Percentiles rank a stretch among this genome's conserved stretches.
Conservation (phyloP, 92 coral and sea anemone genomes). For the Parazoanthus darwini region DNA sequence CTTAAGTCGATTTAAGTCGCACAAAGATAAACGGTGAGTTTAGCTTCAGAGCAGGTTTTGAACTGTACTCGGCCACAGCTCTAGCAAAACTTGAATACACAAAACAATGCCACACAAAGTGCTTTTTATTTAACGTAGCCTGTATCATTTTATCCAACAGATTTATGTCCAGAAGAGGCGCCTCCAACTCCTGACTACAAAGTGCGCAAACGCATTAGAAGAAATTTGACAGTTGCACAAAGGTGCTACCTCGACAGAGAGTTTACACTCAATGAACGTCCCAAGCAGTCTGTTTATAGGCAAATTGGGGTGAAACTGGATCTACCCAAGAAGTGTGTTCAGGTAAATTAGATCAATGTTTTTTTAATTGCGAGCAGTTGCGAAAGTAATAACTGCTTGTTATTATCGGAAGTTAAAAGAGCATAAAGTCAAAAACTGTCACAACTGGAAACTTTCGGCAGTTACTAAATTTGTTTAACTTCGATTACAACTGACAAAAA, state of each 20-base stretch:
- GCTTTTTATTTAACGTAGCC: not conserved
- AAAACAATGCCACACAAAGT: not conserved
- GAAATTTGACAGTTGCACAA: not conserved
- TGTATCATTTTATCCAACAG: not conserved
- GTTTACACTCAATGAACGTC: not conserved
- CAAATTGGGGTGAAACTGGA: not conserved
- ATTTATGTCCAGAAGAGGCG: not conserved
- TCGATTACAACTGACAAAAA: no score
- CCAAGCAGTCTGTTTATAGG: not conserved
- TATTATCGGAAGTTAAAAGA: not conserved
- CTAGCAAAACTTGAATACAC: no score
- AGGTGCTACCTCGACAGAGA: not conserved
- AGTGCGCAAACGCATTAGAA: not conserved
- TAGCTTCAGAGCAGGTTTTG: no score
- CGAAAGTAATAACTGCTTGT: not conserved
- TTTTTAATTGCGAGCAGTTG: not conserved
- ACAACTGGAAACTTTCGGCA: no score
- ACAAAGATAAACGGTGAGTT: no score
- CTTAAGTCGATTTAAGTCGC: no score
- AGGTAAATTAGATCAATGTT: not conserved
- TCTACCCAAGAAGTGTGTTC: not conserved
- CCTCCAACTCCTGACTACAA: slow-evolving; percentile 7
- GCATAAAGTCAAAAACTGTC: not conserved
- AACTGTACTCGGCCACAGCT: no score
- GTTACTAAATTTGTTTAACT: no score